Evolutionary conservation across 2,888 invertebrate genomes (phyloP), one percentile per base, ranked within the genome.

Genomic region (Ligdia adustata): DNA sequence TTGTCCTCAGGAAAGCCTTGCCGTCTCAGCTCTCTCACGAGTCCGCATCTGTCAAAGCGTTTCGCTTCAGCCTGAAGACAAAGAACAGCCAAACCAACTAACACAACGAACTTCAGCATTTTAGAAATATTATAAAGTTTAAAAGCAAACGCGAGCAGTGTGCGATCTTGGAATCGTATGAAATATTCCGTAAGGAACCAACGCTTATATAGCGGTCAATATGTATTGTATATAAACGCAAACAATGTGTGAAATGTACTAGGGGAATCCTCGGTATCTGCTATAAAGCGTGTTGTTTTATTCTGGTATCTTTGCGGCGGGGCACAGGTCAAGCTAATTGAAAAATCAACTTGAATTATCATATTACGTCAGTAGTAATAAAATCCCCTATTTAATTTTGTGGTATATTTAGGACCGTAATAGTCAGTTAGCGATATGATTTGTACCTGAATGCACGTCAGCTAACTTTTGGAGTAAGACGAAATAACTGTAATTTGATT

Each of bases 1-100:
- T 74, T 62, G 26, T 64, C 61, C 34, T 68, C 71, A 1, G 73
- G 69, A 38, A 79, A 75, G 2, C 74, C 71, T 39, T 79, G 75
- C 6, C 34, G 57, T 38, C 72, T 64, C 27, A 82, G 49, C 13
- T 71, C 75, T 0, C 39, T 41, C 2, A 72, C 79, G 35, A 82
- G 52, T 3, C 65, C 72, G 44, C 80, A 80, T 46, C 69, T 64
- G 9, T 64, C 60, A 46, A 76, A 72, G 3, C 24, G 54, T 39
- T 67, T 70, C 3, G 55, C 70, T 7, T 69, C 64, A 20, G 53
- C 49, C 13, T 46, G 42, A 5, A 57, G 16, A 29, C 55, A 53
- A 2, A 66, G 7, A 4, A 47, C 52, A 2, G 55, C 43, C 13
- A 50, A 31, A 24, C 47, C 44, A 3, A 58, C 43, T 2, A 62